These are phyloP conservation scores for Neolamprologus multifasciatus DNA, from an alignment of 2,797 vertebrate species.

Conservation along the genomic window DNA sequence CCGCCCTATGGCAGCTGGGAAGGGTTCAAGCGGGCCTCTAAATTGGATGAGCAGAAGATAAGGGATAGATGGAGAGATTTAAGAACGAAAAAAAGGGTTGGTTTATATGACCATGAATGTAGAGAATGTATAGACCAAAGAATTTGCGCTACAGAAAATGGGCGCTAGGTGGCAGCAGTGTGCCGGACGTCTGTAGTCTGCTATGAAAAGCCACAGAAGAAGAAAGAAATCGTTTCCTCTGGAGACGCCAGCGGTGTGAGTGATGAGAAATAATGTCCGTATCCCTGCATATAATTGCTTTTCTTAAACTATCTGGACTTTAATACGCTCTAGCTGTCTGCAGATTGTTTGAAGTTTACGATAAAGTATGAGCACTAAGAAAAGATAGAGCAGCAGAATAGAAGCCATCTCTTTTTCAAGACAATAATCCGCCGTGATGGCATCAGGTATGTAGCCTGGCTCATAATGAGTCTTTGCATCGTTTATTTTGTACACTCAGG, in stretches of 20 bases:
- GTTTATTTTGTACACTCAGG: not conserved
- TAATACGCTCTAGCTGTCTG: not conserved
- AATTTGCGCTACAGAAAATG: not conserved
- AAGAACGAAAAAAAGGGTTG: not conserved
- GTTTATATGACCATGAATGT: not conserved
- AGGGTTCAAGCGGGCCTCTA: not conserved
- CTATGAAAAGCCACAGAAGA: not conserved
- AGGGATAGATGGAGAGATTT: not conserved
- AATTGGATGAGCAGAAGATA: not conserved
- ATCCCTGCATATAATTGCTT: not conserved
- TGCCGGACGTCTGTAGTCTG: accelerated
- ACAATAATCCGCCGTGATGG: conserved; percentile 23
- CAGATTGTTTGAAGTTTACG: not conserved
- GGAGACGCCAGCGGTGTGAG: not conserved
- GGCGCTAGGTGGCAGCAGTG: conserved; percentile 12
- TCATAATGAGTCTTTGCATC: not conserved
- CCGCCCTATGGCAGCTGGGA: not conserved
- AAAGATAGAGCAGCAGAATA: not conserved
- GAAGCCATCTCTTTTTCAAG: not conserved
- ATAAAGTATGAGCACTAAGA: not conserved
- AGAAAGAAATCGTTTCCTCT: not conserved
- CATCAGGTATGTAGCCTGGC: conserved; percentile 32
- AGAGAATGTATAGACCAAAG: not conserved
- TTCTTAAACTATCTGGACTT: not conserved
- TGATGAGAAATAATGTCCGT: not conserved